A percentile compares a stretch with the other conserved stretches of the same genome.
These are phyloP conservation scores for Dinothrombium tinctorium DNA, from an alignment of 1,140 invertebrate genomes.

Conservation along the genomic window DNA sequence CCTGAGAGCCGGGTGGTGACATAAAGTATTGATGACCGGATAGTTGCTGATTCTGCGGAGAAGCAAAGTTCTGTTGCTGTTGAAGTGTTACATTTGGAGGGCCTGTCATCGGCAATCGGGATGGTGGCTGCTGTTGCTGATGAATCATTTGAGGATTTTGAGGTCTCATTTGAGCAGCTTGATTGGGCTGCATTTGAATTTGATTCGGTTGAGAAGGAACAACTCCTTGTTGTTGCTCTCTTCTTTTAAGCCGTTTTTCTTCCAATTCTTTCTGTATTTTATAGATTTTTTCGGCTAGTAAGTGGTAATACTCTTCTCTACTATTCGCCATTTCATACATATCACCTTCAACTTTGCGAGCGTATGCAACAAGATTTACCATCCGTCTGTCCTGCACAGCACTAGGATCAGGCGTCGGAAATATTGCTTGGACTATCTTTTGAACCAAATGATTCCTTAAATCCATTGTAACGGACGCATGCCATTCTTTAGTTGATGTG, in stretches of 20 bases:
- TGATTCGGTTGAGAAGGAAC: neutral
- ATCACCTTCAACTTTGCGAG: slow-evolving; percentile 93
- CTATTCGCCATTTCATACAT: slow-evolving; percentile 98
- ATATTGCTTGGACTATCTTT: slow-evolving; percentile 97
- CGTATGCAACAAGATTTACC: slow-evolving; percentile 91
- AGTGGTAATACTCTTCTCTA: slow-evolving; percentile 89
- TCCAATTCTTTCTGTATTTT: slow-evolving; percentile 97
- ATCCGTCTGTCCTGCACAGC: slow-evolving; percentile 83
- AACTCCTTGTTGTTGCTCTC: slow-evolving; percentile 34
- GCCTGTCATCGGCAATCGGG: neutral
- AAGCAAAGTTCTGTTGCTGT: slow-evolving; percentile 9
- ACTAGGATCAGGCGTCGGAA: slow-evolving; percentile 78
- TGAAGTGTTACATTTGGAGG: slow-evolving; percentile 3
- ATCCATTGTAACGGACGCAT: slow-evolving; percentile 82
- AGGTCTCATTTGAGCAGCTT: neutral
- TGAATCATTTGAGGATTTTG: neutral
- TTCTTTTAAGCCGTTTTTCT: slow-evolving; percentile 49
- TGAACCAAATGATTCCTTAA: slow-evolving; percentile 94
- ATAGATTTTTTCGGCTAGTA: slow-evolving; percentile 96
- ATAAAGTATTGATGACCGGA: slow-evolving; percentile 2
- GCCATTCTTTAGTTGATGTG: slow-evolving; percentile 64
- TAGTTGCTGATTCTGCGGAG: slow-evolving; percentile 12
- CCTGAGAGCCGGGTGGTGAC: slow-evolving; percentile 1
- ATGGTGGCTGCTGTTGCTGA: slow-evolving; percentile 12
- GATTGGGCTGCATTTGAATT: neutral